phyloP scores from a whole-genome alignment of 2,113 vertebrate genomes.

The Typhlomys cinereus region DNA sequence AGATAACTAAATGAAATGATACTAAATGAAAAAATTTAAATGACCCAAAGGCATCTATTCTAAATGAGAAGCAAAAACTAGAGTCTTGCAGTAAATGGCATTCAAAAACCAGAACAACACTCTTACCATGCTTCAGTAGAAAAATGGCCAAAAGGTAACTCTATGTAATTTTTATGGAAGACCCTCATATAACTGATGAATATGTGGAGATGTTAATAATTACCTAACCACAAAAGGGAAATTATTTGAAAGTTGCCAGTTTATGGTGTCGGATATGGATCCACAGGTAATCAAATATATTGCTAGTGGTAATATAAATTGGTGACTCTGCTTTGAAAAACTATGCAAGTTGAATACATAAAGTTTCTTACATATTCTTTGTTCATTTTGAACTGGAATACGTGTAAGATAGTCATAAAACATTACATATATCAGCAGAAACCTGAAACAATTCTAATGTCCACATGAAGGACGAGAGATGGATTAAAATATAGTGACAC shows the following conservation, averaged over 20 bases:
- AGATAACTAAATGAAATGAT: slow-evolving; percentile 8
- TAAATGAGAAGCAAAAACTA: background rate
- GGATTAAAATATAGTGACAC: background rate
- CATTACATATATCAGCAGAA: background rate
- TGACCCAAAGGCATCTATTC: background rate
- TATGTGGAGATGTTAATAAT: background rate
- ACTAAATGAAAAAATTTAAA: background rate
- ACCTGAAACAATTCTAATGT: background rate
- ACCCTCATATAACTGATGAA: background rate
- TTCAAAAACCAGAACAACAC: background rate
- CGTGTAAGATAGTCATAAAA: background rate
- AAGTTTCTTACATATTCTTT: background rate
- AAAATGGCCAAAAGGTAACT: background rate
- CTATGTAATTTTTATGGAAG: background rate
- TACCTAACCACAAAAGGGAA: background rate
- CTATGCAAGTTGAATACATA: background rate
- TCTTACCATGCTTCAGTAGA: background rate
- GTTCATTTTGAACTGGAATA: background rate
- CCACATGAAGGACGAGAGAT: background rate
- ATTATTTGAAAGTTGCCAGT: background rate
- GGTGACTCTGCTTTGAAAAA: background rate
- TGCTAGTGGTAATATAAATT: background rate
- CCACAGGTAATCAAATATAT: background rate
- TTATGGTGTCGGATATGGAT: background rate
- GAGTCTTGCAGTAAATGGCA: background rate